Evolutionary conservation across 2,113 vertebrate species (phyloP).

Genomic region (Gallinago undulata): DNA sequence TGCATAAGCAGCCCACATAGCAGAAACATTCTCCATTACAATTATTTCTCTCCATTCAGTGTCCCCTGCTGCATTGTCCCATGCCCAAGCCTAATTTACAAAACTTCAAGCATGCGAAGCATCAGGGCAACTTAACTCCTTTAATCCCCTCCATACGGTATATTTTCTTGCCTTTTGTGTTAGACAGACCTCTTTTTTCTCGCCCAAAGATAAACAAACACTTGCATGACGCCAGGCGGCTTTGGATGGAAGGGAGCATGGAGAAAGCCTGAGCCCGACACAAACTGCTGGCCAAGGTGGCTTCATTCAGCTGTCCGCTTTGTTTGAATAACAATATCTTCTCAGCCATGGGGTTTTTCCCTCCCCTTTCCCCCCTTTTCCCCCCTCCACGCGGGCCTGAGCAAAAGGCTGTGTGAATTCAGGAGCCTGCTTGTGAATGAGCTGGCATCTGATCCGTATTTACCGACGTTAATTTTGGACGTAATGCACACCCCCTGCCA

Average conservation of each 20-base stretch:
- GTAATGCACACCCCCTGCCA: constrained; percentile 74
- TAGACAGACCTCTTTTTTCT: background rate
- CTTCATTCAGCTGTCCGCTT: constrained; percentile 63
- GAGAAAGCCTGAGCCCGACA: background rate
- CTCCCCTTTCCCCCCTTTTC: background rate
- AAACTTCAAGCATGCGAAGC: background rate
- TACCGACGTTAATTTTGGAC: constrained; percentile 69
- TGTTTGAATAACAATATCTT: constrained; percentile 65
- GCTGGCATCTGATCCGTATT: constrained; percentile 78
- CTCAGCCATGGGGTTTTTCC: background rate
- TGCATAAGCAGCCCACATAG: background rate
- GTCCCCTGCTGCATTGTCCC: background rate
- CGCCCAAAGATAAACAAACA: background rate
- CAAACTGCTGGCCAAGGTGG: constrained; percentile 29
- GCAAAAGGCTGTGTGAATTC: constrained; percentile 73
- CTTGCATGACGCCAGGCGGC: background rate
- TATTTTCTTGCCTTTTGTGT: constrained; percentile 39
- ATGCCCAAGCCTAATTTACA: background rate
- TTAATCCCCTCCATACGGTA: constrained; percentile 29
- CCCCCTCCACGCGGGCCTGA: background rate
- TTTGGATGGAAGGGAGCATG: background rate
- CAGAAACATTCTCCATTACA: background rate
- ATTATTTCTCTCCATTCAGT: background rate
- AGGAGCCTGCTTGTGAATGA: constrained; percentile 64
- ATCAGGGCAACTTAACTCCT: constrained; percentile 12